Base-by-base conservation (phyloP, 1,140 invertebrate species). In the Cherax quadricarinatus region DNA sequence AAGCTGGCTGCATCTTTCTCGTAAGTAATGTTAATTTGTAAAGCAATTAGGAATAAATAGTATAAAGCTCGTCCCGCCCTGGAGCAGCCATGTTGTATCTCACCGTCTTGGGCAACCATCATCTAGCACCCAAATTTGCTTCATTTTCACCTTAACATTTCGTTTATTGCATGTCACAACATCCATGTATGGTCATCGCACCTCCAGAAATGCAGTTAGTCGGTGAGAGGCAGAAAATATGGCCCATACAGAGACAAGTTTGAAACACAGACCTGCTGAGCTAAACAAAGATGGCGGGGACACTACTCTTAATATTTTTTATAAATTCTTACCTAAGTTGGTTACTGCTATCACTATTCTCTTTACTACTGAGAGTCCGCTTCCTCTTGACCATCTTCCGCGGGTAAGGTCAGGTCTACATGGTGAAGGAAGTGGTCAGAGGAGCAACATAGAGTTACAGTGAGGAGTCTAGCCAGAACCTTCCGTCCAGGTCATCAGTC, bases 321-420 rank as follows among this genome's bases (percentile, higher is more conserved):
- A 57, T 57, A 57, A 2, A 7, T 57, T 14, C 53, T 57, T 90
- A 90, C 88, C 88, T 90, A 10, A 41, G 12, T 18, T 83, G 88
- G 81, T 83, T 81, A 48, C 24, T 49, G 51, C n/a, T 48, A 5
- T 90, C 88, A 30, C n/a, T 90, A n/a, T 73, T 90, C 66, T 90
- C 88, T 66, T 85, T 90, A 49, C 24, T 83, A 41, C 88, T 90
- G 80, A 90, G 88, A 90, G 88, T 90, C 66, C 82, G 30, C 53
- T 90, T 90, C 66, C 88, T 57, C 82, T 90, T 90, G 88, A 90
- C 88, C 88, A 90, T 90, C 88, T 90, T 90, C 30, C 48, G 82
- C 3, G 3, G 66, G 49, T 21, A 5, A 4, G 12, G 21, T 48
- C 2, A 41, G 7, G 81, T 70, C 88, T 90, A 90, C 88, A 90